Base-by-base conservation (phyloP, 2,888 invertebrate genomes). In the Lasioglossum vierecki region DNA sequence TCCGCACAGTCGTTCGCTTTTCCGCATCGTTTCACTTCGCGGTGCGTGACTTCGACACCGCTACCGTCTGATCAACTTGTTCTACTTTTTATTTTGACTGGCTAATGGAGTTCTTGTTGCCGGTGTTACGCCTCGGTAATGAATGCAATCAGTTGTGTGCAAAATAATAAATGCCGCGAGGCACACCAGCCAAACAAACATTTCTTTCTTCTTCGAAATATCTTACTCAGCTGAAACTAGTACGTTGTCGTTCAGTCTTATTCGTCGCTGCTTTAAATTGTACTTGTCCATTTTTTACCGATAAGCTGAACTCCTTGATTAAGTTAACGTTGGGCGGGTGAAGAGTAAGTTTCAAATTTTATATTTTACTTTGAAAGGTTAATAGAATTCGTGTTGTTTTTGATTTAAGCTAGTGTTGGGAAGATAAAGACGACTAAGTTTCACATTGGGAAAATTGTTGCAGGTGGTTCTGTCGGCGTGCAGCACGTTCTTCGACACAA, bases 381-480 rank as follows among this genome's bases (percentile, higher is more conserved):
- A 49, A 49, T 22, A 18, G 6, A 49, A 18, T 22, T 46, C 13
- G 44, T 13, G 15, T 18, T 53, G 8, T 9, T 53, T 8, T 26
- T 26, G 26, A n/a, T 60, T 57, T 57, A 22, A 57, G 57, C 11
- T 26, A 26, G 1, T 3, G 8, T 35, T 8, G 18, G 8, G 18
- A 15, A 1, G 18, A 18, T 15, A 26, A 4, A 60, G 13, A 15
- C 6, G 35, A 2, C 35, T 0, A 9, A 66, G 66, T 15, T 22
- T 30, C 66, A 18, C 35, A 2, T 60, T 26, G 26, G 13, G 5
- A 13, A 30, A 0, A 66, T 35, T 66, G 66, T 90, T 85, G 82
- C 96, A 98, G 95, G 97, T 98, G 94, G 98, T 99, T 80, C 95
- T 99, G 80, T 98, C 98, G 78, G 98, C 99, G 79, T 99, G 99